Evolutionary conservation across 2,113 vertebrate genomes (phyloP).

Genomic region (Numenius arquata): DNA sequence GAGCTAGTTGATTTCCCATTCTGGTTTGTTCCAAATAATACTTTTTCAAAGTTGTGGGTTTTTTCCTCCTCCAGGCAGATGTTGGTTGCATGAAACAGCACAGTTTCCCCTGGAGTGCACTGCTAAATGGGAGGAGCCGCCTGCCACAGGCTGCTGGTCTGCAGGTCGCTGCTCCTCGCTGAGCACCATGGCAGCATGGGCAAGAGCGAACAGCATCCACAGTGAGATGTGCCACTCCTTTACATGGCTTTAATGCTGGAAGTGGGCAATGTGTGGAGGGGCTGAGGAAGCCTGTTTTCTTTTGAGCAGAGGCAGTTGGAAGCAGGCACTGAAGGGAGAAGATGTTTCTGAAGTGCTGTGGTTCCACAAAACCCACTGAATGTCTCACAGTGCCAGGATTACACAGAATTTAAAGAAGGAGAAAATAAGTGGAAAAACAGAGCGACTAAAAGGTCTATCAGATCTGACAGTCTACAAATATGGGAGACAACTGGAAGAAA

Average conservation of each 20-base stretch:
- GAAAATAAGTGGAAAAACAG: background rate
- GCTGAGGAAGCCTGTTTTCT: background rate
- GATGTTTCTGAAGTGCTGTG: background rate
- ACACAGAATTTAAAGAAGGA: background rate
- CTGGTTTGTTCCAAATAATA: constrained; percentile 5
- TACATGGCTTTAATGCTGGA: background rate
- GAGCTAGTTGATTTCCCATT: background rate
- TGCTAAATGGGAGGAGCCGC: background rate
- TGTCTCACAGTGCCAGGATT: background rate
- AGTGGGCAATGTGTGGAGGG: background rate
- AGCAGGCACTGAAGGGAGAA: background rate
- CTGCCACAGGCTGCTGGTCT: background rate
- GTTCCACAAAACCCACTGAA: background rate
- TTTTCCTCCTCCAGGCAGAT: background rate
- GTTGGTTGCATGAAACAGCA: background rate
- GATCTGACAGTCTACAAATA: constrained; percentile 4
- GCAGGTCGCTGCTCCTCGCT: background rate
- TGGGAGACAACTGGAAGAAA: background rate
- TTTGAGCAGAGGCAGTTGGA: background rate
- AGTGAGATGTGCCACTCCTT: background rate
- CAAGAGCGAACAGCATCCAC: background rate
- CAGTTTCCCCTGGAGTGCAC: background rate
- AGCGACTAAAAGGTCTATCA: background rate
- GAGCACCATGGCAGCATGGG: fast-evolving
- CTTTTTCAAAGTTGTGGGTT: background rate